Percentiles rank a stretch among this genome's conserved stretches.
These are phyloP conservation scores for Sylvicola cinctus DNA, from an alignment of 2,888 invertebrate genomes.

Conservation along the genomic window DNA sequence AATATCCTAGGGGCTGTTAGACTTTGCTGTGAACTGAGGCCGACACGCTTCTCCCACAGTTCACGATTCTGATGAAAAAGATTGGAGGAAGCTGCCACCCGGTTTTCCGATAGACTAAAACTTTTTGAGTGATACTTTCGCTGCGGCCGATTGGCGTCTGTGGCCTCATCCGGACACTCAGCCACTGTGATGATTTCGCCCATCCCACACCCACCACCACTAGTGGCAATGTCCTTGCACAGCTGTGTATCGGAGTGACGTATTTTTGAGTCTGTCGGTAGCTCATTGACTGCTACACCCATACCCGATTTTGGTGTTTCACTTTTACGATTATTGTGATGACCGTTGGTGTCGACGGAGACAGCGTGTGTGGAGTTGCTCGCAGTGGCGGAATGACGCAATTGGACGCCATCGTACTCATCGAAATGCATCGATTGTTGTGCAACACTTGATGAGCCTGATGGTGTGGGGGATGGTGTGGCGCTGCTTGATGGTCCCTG, in stretches of 20 bases:
- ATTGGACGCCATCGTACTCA: conserved; percentile 9
- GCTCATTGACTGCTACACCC: no score
- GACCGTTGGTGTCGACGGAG: conserved; percentile 2
- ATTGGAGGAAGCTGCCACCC: conserved; percentile 6
- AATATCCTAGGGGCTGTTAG: conserved; percentile 21
- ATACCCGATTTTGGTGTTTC: conserved; percentile 4
- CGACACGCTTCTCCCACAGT: conserved; percentile 37
- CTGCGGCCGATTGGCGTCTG: conserved; percentile 5
- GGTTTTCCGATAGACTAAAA: conserved; percentile 10
- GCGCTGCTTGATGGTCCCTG: background rate
- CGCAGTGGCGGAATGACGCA: conserved; percentile 5
- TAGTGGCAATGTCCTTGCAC: conserved; percentile 6
- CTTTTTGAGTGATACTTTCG: conserved; percentile 11
- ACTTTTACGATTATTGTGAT: conserved; percentile 7
- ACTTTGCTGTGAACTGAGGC: conserved; percentile 29
- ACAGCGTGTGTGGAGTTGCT: background rate
- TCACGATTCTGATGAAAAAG: conserved; percentile 28
- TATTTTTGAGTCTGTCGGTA: conserved; percentile 4
- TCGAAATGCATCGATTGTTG: conserved; percentile 7
- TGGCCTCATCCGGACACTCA: conserved; percentile 2
- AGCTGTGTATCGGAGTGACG: conserved; percentile 10
- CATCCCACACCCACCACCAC: background rate
- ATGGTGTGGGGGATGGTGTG: background rate
- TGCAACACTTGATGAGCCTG: conserved; percentile 1
- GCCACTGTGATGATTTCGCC: background rate